Evolutionary conservation across 2,888 invertebrate species (phyloP), one percentile per base, ranked within the genome.

Genomic region (Abrostola triplasia): DNA sequence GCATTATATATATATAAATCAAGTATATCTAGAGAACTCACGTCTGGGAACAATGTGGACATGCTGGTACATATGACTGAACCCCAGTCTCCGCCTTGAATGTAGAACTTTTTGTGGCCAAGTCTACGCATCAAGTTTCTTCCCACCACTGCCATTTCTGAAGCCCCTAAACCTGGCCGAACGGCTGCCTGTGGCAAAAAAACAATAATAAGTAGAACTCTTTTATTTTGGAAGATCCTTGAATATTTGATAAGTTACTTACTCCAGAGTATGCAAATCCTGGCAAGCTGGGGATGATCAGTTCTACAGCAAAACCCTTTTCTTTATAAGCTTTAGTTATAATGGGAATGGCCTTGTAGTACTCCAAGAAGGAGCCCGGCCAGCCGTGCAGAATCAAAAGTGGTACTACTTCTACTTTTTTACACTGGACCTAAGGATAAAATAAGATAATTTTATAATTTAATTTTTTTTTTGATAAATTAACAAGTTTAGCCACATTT

Each of bases 321-420:
- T 90, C 89, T 0, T 86, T 73, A 36, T 88, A 84, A 0, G 93
- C 92, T 0, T 88, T 90, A 0, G 95, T 95, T 7, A 96, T 86
- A 5, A 95, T 71, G 0, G 96, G 96, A 59, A 97, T 95, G 1
- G 96, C 87, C 67, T 96, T 96, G 79, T 96, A 95, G 84, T 97
- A 97, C 89, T 97, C 97, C 41, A 95, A 90, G 0, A 97, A 91
- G 0, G 96, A 96, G 0, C 97, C 97, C 0, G 97, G 97, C 97
- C 97, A 97, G 11, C 97, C 97, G 82, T 97, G 97, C 1, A 96
- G 87, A 36, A 97, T 66, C 12, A 97, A 80, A 10, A 97, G 42
- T 0, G 79, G 79, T 0, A 79, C 4, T 4, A 67, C 63, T 41
- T 49, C 50, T 0, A 67, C 59, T 9, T 41, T 51, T 8, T 47